phyloP scores from a whole-genome alignment of 1,140 invertebrate genomes.

The Druon quercuslanigerum region DNA sequence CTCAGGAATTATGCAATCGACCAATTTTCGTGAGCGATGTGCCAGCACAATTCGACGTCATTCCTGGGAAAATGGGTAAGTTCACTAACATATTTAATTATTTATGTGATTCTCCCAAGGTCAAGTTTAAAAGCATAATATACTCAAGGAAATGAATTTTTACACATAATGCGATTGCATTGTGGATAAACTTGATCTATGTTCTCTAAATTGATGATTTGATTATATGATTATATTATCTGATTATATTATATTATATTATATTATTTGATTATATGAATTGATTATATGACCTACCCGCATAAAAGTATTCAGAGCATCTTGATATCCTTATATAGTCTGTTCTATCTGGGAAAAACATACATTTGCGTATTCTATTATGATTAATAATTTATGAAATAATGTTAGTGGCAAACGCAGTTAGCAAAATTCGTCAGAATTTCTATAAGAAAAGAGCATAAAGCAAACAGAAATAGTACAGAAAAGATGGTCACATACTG shows the following conservation, averaged over 20 bases:
- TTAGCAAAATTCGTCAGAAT: too few relatives aligned
- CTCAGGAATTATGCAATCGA: slow-evolving; percentile 84
- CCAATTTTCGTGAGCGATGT: slow-evolving; percentile 89
- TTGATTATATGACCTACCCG: slow-evolving; percentile 16
- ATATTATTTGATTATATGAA: too few relatives aligned
- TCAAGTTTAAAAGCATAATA: too few relatives aligned
- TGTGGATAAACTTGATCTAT: background rate
- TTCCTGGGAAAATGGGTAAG: slow-evolving; percentile 92
- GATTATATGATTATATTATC: too few relatives aligned
- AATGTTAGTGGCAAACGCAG: too few relatives aligned
- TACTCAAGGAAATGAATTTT: slow-evolving; percentile 14
- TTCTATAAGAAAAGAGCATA: too few relatives aligned
- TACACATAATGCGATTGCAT: background rate
- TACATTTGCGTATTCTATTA: background rate
- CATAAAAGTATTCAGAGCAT: slow-evolving; percentile 19
- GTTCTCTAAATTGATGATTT: slow-evolving; percentile 25
- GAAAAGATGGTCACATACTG: too few relatives aligned
- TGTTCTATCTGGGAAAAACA: slow-evolving; percentile 3
- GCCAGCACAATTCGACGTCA: slow-evolving; percentile 87
- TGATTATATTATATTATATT: too few relatives aligned
- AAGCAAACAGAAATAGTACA: too few relatives aligned
- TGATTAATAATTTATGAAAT: too few relatives aligned
- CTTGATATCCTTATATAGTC: slow-evolving; percentile 20
- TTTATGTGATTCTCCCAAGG: too few relatives aligned
- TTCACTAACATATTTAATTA: background rate